Percentiles rank a stretch among this genome's conserved stretches.
phyloP scores from a whole-genome alignment of 30 jellyfish, hydroid and myxozoan species.

The Pseudorhiza aurosa region DNA sequence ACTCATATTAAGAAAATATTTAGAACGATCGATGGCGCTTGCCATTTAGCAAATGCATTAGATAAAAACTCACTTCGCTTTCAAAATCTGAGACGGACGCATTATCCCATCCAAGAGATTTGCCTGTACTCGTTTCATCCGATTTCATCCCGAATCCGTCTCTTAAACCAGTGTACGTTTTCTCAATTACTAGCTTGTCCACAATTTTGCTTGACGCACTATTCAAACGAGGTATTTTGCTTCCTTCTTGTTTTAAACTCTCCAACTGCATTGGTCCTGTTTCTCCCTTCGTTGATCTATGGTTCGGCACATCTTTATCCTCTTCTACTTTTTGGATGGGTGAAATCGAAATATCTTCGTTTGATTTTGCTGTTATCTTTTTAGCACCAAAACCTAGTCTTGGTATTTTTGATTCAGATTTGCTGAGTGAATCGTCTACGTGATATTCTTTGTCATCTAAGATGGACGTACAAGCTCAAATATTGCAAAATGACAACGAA shows the following conservation, averaged over 20 bases:
- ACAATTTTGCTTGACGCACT: conserved; percentile 3
- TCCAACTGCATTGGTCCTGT: not conserved
- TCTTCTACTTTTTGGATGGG: not conserved
- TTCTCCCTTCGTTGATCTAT: not conserved
- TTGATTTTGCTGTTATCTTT: not conserved
- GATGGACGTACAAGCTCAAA: too few species aligned
- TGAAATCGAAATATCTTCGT: not conserved
- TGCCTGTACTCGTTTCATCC: not conserved
- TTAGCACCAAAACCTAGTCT: conserved; percentile 7
- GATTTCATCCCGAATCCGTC: not conserved
- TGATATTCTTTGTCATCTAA: not conserved
- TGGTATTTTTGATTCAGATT: conserved; percentile 35
- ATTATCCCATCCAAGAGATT: conserved; percentile 26
- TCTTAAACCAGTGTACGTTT: not conserved
- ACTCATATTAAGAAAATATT: too few species aligned
- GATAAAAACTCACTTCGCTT: conserved; percentile 53
- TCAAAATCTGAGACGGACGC: conserved; percentile 36
- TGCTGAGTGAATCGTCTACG: not conserved
- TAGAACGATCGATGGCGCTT: too few species aligned
- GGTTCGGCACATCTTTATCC: not conserved
- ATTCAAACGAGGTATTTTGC: conserved; percentile 40
- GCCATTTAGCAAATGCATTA: not conserved
- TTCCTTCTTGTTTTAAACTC: too few species aligned
- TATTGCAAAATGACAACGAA: too few species aligned
- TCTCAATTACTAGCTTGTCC: not conserved